A percentile compares a stretch with the other conserved stretches of the same genome.
Conservation (phyloP, 2,113 vertebrate species). For the Psammodynastes pulverulentus region DNA sequence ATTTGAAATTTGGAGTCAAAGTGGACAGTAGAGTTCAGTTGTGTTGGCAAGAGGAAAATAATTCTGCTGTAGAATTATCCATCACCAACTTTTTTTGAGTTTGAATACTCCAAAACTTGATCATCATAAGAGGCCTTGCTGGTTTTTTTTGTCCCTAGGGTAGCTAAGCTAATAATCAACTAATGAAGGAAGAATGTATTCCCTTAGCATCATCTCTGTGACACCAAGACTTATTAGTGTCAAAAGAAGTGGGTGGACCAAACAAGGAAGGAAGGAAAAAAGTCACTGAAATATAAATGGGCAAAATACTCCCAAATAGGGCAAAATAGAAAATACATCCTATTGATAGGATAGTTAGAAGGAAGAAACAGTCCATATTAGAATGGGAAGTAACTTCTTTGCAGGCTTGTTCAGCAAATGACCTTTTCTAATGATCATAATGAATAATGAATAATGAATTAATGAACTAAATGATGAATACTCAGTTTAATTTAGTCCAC, state of each 20-base stretch:
- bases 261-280: not conserved
- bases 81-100: not conserved
- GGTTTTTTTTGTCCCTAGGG: not conserved
- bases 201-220: not conserved
- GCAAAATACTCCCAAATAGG: not conserved
- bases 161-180: not conserved
- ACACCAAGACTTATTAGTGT: not conserved
- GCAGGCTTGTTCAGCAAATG: not conserved
- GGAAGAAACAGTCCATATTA: not conserved
- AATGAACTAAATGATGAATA: not conserved
- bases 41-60: not conserved
- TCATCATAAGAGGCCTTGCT: not conserved
- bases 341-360: not conserved
- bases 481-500: not conserved
- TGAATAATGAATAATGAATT: not conserved
- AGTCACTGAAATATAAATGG: not conserved
- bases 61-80: not conserved
- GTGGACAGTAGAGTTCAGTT: not conserved
- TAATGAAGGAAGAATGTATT: not conserved
- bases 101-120: not conserved
- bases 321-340: not conserved
- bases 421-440: not conserved
- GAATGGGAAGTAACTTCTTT: not conserved
- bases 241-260: not conserved
- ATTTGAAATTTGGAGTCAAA: not conserved